Evolutionary conservation across 2,797 vertebrate genomes (phyloP).

Genomic region (Monodelphis domestica): DNA sequence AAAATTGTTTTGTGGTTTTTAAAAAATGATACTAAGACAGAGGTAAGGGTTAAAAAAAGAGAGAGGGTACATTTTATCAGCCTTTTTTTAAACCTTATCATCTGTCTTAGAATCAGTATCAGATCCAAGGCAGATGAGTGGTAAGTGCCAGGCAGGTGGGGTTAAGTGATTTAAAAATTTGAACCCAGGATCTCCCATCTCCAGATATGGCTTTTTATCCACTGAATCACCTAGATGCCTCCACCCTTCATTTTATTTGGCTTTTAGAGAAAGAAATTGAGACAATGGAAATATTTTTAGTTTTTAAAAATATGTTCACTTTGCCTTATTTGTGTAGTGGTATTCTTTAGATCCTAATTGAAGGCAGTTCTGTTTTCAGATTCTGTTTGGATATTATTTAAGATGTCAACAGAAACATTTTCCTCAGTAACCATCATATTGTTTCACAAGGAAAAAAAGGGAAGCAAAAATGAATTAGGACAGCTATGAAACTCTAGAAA

Average conservation of each 20-base stretch:
- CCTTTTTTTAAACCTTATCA: too few species aligned
- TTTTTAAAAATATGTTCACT: slow-evolving; percentile 30
- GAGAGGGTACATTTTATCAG: too few species aligned
- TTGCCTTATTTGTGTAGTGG: slow-evolving; percentile 21
- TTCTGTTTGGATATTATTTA: background rate
- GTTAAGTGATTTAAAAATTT: too few species aligned
- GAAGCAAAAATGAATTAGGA: slow-evolving; percentile 9
- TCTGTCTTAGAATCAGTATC: too few species aligned
- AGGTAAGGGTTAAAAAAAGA: too few species aligned
- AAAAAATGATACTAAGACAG: too few species aligned
- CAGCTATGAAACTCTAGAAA: slow-evolving; percentile 1
- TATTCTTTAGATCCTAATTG: slow-evolving; percentile 46
- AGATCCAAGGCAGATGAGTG: too few species aligned
- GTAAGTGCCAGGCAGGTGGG: too few species aligned
- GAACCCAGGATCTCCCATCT: too few species aligned
- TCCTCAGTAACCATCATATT: background rate
- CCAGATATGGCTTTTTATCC: too few species aligned
- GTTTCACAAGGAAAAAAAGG: slow-evolving; percentile 13
- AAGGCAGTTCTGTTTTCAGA: background rate
- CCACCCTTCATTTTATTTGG: slow-evolving; percentile 43
- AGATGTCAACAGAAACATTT: slow-evolving; percentile 12
- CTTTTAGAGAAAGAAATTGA: slow-evolving; percentile 38
- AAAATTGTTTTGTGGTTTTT: too few species aligned
- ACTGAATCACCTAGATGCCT: too few species aligned
- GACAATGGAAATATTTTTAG: slow-evolving; percentile 48